phyloP scores from a whole-genome alignment of 2,113 vertebrate species.

The Ageneiosus marmoratus region DNA sequence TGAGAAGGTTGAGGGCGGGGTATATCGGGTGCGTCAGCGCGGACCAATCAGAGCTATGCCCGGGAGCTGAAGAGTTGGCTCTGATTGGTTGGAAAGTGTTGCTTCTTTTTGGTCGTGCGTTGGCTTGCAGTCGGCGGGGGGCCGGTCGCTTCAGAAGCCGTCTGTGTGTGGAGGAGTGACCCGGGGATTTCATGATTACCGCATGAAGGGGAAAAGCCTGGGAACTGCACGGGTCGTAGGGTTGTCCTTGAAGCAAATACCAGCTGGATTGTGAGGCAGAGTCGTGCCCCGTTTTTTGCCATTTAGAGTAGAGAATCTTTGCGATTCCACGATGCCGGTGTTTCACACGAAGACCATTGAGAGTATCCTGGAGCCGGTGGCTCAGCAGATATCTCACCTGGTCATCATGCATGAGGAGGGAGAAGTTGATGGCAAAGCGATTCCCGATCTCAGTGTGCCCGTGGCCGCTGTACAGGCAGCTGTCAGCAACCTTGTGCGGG shows the following conservation, averaged over 20 bases:
- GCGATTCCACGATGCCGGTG: conserved; percentile 87
- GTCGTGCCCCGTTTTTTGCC: conserved; percentile 54
- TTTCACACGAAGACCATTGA: conserved; percentile 99
- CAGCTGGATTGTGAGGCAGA: conserved; percentile 45
- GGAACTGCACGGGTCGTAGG: conserved; percentile 44
- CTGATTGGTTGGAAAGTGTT: conserved; percentile 71
- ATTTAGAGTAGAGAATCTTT: conserved; percentile 60
- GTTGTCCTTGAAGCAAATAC: conserved; percentile 49
- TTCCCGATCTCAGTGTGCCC: conserved; percentile 92
- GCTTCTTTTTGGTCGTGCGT: conserved; percentile 70
- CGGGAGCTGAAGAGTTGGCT: conserved; percentile 49
- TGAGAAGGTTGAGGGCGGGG: conserved; percentile 41
- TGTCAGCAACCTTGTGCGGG: conserved; percentile 98
- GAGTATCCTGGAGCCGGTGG: conserved; percentile 98
- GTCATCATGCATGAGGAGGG: conserved; percentile 99
- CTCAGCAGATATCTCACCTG: conserved; percentile 98
- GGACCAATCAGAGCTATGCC: conserved; percentile 63
- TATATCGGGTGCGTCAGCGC: conserved; percentile 56
- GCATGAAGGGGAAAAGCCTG: conserved; percentile 57
- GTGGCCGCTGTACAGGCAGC: conserved; percentile 96
- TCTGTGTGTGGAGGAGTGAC: conserved; percentile 52
- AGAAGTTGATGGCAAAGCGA: conserved; percentile 99
- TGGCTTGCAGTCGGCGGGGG: conserved; percentile 64
- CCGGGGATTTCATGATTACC: conserved; percentile 46
- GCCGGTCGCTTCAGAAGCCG: conserved; percentile 55